A percentile compares a stretch with the other conserved stretches of the same genome.
phyloP scores from a whole-genome alignment of 2,113 vertebrate genomes.

The Ptychochromis oligacanthus region DNA sequence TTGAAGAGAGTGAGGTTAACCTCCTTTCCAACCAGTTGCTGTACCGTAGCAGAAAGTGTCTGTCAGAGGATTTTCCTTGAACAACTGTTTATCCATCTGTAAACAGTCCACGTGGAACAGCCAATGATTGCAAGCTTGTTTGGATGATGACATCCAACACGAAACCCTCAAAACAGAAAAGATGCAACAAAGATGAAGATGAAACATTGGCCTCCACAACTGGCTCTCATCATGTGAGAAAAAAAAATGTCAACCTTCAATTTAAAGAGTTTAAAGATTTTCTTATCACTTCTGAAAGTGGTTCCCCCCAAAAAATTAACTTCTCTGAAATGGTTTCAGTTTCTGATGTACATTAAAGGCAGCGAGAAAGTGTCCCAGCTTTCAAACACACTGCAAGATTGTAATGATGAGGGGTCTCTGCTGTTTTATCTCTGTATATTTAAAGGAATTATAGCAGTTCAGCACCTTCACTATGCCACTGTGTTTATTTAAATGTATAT shows the following conservation, averaged over 20 bases:
- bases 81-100: background rate
- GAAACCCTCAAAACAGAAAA: background rate
- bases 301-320: background rate
- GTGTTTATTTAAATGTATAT: background rate
- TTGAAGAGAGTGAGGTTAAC: background rate
- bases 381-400: background rate
- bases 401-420: conserved; percentile 15
- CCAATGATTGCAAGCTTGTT: background rate
- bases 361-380: background rate
- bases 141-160: background rate
- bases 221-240: background rate
- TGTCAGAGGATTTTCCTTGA: background rate
- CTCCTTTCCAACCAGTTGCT: background rate
- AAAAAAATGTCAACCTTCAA: background rate
- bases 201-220: accelerated
- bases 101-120: background rate
- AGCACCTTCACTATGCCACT: background rate
- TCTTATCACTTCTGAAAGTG: background rate
- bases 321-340: background rate
- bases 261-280: background rate
- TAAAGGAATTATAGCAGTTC: background rate
- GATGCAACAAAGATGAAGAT: background rate
- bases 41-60: background rate
- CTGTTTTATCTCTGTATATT: background rate
- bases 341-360: background rate